phyloP scores from a whole-genome alignment of 2,113 vertebrate genomes.

The Podarcis muralis region DNA sequence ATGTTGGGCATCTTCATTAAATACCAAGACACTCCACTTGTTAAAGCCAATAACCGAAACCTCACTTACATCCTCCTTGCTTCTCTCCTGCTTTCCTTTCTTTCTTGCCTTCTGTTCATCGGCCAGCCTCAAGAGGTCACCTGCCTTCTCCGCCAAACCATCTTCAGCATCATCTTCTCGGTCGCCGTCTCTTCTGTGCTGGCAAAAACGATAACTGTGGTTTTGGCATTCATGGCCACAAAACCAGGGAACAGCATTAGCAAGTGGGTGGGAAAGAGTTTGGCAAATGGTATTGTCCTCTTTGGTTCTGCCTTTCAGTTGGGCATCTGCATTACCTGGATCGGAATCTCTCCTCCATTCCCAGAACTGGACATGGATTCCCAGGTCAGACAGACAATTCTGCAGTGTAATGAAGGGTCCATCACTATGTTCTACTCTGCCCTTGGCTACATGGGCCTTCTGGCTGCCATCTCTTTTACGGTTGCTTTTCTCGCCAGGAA shows the following conservation, averaged over 20 bases:
- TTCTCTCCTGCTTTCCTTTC: constrained; percentile 1
- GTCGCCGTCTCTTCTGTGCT: background rate
- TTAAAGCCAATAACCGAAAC: constrained; percentile 17
- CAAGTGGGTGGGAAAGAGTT: background rate
- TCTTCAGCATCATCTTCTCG: constrained; percentile 3
- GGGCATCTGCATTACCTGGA: background rate
- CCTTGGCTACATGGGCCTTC: constrained; percentile 1
- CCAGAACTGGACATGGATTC: constrained; percentile 8
- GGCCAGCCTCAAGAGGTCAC: background rate
- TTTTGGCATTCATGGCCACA: constrained; percentile 1
- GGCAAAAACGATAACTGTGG: background rate
- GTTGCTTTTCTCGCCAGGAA: constrained; percentile 14
- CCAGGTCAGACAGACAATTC: background rate
- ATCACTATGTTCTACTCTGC: background rate
- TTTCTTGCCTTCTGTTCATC: background rate
- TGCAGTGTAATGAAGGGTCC: constrained; percentile 10
- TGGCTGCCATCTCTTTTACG: background rate
- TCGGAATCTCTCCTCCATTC: background rate
- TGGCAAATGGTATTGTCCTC: background rate
- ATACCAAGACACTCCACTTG: background rate
- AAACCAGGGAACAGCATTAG: background rate
- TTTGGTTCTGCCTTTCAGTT: background rate
- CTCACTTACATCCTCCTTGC: constrained; percentile 5
- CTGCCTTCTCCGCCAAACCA: background rate
- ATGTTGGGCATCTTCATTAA: background rate